Percentiles rank a stretch among this genome's conserved stretches.
These are phyloP conservation scores for Sorex fumeus DNA, from an alignment of 2,113 vertebrate genomes.

Conservation along the genomic window DNA sequence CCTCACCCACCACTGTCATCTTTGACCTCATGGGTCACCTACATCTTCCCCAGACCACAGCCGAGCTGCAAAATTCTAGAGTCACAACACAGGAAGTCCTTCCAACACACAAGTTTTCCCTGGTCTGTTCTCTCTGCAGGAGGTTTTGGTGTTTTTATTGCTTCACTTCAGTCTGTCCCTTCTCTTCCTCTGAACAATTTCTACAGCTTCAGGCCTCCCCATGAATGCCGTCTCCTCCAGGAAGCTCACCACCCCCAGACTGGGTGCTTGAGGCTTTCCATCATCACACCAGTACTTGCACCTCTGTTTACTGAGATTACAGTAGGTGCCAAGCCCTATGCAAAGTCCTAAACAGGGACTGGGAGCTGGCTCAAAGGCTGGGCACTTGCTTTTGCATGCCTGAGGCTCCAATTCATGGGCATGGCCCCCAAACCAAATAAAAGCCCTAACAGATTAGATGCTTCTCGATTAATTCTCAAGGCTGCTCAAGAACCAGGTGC, in stretches of 20 bases:
- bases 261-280: background rate
- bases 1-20: background rate
- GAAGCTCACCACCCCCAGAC: background rate
- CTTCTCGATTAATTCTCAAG: background rate
- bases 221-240: background rate
- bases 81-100: background rate
- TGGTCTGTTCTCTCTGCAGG: background rate
- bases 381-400: no score
- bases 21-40: slow-evolving; percentile 24
- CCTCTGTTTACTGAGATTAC: background rate
- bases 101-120: slow-evolving; percentile 11
- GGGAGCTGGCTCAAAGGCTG: no score
- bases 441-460: no score
- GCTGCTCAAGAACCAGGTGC: background rate
- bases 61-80: background rate
- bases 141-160: background rate
- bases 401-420: no score
- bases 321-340: background rate
- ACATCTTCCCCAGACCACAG: background rate
- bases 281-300: background rate
- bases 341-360: no score
- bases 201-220: background rate
- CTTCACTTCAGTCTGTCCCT: background rate
- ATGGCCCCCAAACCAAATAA: no score
- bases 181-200: background rate